Percentiles rank a stretch among this genome's conserved stretches.
phyloP scores from a whole-genome alignment of 2,113 vertebrate genomes.

The Cyphomyrus discorhynchus region DNA sequence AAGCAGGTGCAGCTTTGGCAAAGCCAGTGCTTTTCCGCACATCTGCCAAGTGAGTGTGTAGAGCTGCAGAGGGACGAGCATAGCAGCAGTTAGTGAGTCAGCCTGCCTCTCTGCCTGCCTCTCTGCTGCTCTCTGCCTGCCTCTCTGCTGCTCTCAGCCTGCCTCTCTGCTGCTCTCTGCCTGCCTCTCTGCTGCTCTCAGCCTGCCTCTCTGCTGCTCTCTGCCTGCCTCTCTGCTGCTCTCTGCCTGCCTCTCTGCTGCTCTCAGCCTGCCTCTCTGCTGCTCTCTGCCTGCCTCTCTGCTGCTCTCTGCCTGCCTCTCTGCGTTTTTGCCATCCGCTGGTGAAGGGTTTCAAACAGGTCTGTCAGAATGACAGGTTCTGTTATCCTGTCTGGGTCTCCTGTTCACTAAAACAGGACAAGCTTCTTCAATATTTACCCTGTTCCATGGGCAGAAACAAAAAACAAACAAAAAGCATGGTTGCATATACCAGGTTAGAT shows the following conservation, averaged over 20 bases:
- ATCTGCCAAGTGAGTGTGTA: not conserved
- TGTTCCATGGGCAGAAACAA: not conserved
- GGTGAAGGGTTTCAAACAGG: conserved; percentile 51
- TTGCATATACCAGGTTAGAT: not conserved
- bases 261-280: too few species aligned
- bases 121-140: too few species aligned
- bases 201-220: too few species aligned
- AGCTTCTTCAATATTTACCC: conserved; percentile 25
- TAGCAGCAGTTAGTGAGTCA: not conserved
- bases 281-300: too few species aligned
- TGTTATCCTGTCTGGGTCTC: conserved; percentile 18
- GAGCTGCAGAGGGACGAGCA: conserved; percentile 5
- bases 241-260: not conserved
- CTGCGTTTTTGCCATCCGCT: conserved; percentile 27
- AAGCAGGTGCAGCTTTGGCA: conserved; percentile 4
- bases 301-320: not conserved
- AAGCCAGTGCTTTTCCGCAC: conserved; percentile 2
- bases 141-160: too few species aligned
- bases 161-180: not conserved
- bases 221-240: too few species aligned
- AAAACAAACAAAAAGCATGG: not conserved
- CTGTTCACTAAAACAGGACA: conserved; percentile 24
- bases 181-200: not conserved
- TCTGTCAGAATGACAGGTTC: conserved; percentile 28
- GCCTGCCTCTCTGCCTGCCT: not conserved